These are phyloP conservation scores for Tinea trinotella DNA, from an alignment of 2,888 invertebrate species.

Conservation along the genomic window DNA sequence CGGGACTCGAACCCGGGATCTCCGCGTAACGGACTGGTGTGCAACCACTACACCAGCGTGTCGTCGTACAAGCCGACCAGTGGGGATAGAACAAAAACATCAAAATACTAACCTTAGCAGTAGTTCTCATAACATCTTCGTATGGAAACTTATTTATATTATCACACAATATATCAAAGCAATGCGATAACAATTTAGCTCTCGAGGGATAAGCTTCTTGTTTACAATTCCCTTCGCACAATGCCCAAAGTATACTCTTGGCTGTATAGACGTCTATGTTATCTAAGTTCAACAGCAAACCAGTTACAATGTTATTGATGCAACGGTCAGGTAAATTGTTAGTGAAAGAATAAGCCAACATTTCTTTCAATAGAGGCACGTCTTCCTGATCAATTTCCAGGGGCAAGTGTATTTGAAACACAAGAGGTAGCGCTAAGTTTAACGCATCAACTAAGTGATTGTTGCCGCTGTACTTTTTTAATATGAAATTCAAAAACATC, in stretches of 20 bases:
- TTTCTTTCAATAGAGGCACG: constrained; percentile 59
- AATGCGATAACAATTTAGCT: constrained; percentile 64
- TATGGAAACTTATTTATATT: constrained; percentile 51
- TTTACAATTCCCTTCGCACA: constrained; percentile 61
- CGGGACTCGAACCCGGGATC: too few species aligned
- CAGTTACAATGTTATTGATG: constrained; percentile 66
- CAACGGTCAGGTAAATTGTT: constrained; percentile 63
- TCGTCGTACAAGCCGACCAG: too few species aligned
- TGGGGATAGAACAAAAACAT: too few species aligned
- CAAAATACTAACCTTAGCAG: background rate
- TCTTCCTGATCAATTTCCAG: constrained; percentile 72
- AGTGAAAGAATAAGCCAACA: constrained; percentile 65
- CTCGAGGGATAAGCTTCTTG: constrained; percentile 48
- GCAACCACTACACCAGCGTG: too few species aligned
- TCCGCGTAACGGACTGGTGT: too few species aligned
- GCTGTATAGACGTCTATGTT: constrained; percentile 54
- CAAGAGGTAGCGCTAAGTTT: constrained; percentile 75
- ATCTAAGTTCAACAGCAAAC: constrained; percentile 56
- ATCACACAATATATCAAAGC: constrained; percentile 59
- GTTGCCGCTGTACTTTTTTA: constrained; percentile 58
- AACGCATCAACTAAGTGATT: constrained; percentile 76
- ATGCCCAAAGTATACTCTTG: constrained; percentile 69
- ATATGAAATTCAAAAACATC: constrained; percentile 73
- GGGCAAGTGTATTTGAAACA: constrained; percentile 75
- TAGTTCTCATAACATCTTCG: constrained; percentile 54